Evolutionary conservation across 1,140 invertebrate species (phyloP).

Genomic region (Microplitis mediator): DNA sequence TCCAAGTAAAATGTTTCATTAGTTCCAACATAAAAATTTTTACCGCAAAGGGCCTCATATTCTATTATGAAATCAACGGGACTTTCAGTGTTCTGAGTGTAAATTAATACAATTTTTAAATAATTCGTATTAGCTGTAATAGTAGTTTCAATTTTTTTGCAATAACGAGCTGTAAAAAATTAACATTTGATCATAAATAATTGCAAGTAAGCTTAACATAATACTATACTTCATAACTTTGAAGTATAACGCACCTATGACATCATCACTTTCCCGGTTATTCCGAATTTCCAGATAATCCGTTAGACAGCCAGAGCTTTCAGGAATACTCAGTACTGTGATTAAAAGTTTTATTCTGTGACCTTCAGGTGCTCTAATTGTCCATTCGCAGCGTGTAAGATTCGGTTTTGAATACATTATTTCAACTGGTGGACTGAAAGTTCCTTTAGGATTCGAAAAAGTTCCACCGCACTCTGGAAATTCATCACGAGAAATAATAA

Average conservation of each 20-base stretch:
- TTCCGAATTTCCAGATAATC: slow-evolving; percentile 94
- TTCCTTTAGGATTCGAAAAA: slow-evolving; percentile 85
- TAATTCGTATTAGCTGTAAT: slow-evolving; percentile 76
- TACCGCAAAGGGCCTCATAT: slow-evolving; percentile 94
- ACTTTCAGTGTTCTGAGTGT: slow-evolving; percentile 67
- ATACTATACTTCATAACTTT: background rate
- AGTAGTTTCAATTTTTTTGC: slow-evolving; percentile 63
- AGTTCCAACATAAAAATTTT: slow-evolving; percentile 80
- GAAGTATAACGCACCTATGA: slow-evolving; percentile 64
- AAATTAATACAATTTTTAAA: slow-evolving; percentile 84
- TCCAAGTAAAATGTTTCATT: slow-evolving; percentile 80
- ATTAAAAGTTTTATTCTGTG: slow-evolving; percentile 83
- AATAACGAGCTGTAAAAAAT: too few species aligned
- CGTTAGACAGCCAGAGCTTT: slow-evolving; percentile 82
- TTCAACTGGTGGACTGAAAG: slow-evolving; percentile 78
- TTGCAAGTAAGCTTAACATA: too few species aligned
- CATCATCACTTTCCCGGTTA: slow-evolving; percentile 90
- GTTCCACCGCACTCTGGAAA: slow-evolving; percentile 71
- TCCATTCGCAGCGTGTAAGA: slow-evolving; percentile 88
- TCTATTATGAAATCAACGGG: slow-evolving; percentile 80
- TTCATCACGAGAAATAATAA: too few species aligned
- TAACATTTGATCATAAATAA: too few species aligned
- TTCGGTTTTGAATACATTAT: slow-evolving; percentile 63
- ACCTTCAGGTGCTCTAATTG: slow-evolving; percentile 74
- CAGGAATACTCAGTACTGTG: slow-evolving; percentile 86